phyloP scores from a whole-genome alignment of 2,797 vertebrate genomes.

The Muscicapa striata region DNA sequence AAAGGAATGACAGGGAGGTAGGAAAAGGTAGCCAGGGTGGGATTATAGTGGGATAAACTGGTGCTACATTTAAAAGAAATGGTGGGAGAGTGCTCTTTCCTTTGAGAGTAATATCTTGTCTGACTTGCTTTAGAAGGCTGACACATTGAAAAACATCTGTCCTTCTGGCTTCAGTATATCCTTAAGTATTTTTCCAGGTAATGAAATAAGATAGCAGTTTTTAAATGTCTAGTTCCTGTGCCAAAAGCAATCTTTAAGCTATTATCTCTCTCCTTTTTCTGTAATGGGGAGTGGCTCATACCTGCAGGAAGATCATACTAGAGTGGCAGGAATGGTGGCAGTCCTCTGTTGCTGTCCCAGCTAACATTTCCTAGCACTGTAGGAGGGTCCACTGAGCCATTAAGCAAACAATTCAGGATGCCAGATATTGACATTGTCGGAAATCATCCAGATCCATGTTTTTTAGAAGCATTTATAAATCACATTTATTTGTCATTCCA shows the following conservation, averaged over 20 bases:
- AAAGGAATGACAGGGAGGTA: not conserved
- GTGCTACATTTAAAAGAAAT: not conserved
- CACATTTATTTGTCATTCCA: not conserved
- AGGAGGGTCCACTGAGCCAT: not conserved
- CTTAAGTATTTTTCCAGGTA: not conserved
- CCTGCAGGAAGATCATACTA: not conserved
- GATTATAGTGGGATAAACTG: not conserved
- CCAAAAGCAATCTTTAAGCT: not conserved
- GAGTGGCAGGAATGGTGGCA: not conserved
- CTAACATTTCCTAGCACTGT: not conserved
- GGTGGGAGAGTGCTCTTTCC: not conserved
- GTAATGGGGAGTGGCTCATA: not conserved
- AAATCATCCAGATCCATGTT: not conserved
- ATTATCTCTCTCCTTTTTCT: not conserved
- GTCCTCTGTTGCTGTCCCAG: not conserved
- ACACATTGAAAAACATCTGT: not conserved
- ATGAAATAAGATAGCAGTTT: not conserved
- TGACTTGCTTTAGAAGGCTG: not conserved
- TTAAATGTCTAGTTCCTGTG: not conserved
- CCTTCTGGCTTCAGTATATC: not conserved
- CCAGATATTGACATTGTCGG: not conserved
- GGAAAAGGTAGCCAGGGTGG: not conserved
- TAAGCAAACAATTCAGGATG: not conserved
- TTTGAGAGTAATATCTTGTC: not conserved
- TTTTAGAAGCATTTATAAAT: not conserved